Evolutionary conservation across 2,888 invertebrate species (phyloP).

Genomic region (Pegoplata infirma): DNA sequence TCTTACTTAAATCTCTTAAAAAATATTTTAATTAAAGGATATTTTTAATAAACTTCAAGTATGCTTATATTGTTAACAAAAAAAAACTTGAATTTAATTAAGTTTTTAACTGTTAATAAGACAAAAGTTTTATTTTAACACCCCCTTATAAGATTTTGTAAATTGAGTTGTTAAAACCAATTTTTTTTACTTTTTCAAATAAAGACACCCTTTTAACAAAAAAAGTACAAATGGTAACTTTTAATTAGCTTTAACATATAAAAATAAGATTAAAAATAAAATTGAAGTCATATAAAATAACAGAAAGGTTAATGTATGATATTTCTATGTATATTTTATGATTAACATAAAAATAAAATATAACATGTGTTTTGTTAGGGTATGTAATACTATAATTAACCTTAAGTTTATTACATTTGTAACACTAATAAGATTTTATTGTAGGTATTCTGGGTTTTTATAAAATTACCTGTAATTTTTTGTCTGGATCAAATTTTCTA

Average conservation of each 20-base stretch:
- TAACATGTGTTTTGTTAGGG: neutral
- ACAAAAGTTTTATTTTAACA: slow-evolving; percentile 22
- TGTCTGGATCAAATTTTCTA: slow-evolving; percentile 92
- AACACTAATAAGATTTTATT: slow-evolving; percentile 8
- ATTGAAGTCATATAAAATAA: neutral
- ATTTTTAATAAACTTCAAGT: neutral
- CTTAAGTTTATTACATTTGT: slow-evolving; percentile 1
- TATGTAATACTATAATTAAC: slow-evolving; percentile 10
- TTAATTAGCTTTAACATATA: neutral
- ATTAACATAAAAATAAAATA: neutral
- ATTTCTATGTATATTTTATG: neutral
- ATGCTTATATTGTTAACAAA: slow-evolving; percentile 7
- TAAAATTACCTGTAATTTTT: slow-evolving; percentile 85
- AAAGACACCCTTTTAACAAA: neutral
- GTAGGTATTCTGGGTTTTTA: neutral
- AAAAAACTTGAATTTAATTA: slow-evolving; percentile 34
- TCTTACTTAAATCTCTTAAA: neutral
- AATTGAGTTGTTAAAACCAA: neutral
- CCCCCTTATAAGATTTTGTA: neutral
- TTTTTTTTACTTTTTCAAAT: neutral
- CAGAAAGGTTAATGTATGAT: neutral
- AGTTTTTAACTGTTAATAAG: slow-evolving; percentile 12
- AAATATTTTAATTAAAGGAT: slow-evolving; percentile 7
- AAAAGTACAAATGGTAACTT: neutral
- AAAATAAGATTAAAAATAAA: neutral